A percentile compares a stretch with the other conserved stretches of the same genome.
These are phyloP conservation scores for Syngnathus typhle DNA, from an alignment of 2,113 vertebrate genomes.

Conservation along the genomic window DNA sequence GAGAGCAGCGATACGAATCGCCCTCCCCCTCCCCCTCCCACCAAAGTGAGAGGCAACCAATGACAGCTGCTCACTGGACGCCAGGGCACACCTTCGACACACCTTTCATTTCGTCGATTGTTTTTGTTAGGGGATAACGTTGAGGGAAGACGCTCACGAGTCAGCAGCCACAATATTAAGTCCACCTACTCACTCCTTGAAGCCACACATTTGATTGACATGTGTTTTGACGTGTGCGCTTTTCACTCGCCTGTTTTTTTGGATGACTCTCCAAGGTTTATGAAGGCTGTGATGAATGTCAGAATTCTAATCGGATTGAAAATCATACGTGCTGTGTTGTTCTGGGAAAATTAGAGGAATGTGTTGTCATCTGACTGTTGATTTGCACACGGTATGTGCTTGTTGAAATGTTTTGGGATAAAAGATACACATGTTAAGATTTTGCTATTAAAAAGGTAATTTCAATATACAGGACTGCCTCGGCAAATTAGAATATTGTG, in stretches of 20 bases:
- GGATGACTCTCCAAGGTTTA: conserved; percentile 20
- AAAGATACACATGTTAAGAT: neutral
- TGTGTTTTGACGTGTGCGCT: conserved; percentile 9
- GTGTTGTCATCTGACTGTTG: neutral
- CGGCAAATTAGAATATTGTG: too few relatives aligned
- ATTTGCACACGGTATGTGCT: neutral
- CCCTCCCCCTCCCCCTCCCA: conserved; percentile 13
- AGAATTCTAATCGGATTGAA: conserved; percentile 20
- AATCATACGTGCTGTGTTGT: conserved; percentile 1
- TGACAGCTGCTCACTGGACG: conserved; percentile 19
- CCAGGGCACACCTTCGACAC: conserved; percentile 8
- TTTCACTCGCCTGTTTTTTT: conserved; percentile 9
- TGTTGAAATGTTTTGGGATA: neutral
- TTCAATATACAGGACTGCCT: too few relatives aligned
- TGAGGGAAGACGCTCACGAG: neutral
- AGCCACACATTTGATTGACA: neutral
- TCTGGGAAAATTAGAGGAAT: neutral
- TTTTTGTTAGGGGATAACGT: neutral
- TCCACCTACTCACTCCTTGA: neutral
- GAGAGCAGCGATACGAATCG: conserved; percentile 8
- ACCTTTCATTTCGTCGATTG: neutral
- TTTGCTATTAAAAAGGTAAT: too few relatives aligned
- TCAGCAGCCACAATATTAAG: neutral
- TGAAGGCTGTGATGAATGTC: conserved; percentile 29
- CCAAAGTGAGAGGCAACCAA: conserved; percentile 31